Base-by-base conservation (phyloP, 2,888 invertebrate genomes). In the Sphaerophoria taeniata region DNA sequence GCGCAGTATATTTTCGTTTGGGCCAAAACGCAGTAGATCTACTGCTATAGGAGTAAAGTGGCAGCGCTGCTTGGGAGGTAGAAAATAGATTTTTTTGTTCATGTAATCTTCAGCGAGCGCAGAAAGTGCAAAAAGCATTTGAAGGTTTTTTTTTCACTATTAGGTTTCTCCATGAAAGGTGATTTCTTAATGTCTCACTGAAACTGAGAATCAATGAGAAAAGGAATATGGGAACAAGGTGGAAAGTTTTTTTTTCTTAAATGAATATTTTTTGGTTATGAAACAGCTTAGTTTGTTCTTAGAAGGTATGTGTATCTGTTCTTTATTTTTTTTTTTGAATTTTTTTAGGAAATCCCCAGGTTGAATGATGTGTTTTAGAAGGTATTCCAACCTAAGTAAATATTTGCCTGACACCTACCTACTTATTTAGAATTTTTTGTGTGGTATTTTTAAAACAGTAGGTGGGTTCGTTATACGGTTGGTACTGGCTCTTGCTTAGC, bases 151-250 rank as follows among this genome's bases (percentile, higher is more conserved):
- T 65, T 47, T 61, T 24, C 24, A 24, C 24, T 63, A 39, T 49
- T 51, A 51, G 63, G 56, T 78, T 78, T 72, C 24, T 24, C 72
- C 11, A 61, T 72, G 55, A 77, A 71, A 71, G 45, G 53, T 77
- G 56, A 49, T 63, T 71, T 71, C 7, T 49, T 65, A 6, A 6
- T 56, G 47, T 63, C 53, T 61, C 12, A 16, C n/a, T 51, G 49
- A 36, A 36, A 65, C 33, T 6, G 34, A 39, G 14, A 45, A 36
- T 7, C 9, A 9, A 6, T 14, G 24, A 47, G 6, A 4, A 14
- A 16, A 6, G 34, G 45, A 70, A 70, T 14, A 16, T 43, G 12
- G 36, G 56, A 70, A 70, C 58, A 56, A 51, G 43, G 31, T 55
- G 55, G 14, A 55, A 55, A 14, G 24, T 53, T 56, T 9, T 56